These are phyloP conservation scores for Brachionichthys hirsutus DNA, from an alignment of 2,113 vertebrate species.

Conservation along the genomic window DNA sequence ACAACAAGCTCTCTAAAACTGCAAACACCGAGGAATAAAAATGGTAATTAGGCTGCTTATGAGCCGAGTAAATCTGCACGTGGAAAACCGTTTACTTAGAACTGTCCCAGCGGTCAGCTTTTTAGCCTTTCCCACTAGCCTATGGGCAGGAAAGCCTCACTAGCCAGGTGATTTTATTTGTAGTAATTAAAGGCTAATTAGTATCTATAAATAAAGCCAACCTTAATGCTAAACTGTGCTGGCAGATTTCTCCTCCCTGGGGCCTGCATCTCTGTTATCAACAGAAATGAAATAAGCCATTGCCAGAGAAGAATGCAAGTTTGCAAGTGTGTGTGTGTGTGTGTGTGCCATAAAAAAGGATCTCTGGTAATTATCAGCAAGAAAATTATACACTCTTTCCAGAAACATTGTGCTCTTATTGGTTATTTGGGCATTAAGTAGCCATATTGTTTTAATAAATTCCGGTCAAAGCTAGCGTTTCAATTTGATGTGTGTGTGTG, in stretches of 20 bases:
- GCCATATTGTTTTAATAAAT: constrained; percentile 38
- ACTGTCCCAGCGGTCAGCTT: constrained; percentile 30
- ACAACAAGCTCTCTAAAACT: constrained; percentile 12
- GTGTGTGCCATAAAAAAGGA: not conserved
- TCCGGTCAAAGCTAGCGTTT: constrained; percentile 30
- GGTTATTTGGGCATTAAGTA: constrained; percentile 20
- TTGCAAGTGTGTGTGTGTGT: too few species aligned
- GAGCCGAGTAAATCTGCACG: constrained; percentile 23
- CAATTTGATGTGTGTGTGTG: constrained; percentile 29
- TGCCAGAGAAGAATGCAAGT: constrained; percentile 4
- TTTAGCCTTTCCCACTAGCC: constrained; percentile 18
- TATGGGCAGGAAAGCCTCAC: constrained; percentile 4
- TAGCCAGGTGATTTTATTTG: constrained; percentile 43
- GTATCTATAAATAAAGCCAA: constrained; percentile 43
- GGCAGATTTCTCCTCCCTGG: constrained; percentile 39
- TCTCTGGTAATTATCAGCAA: not conserved
- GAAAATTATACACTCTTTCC: constrained; percentile 3
- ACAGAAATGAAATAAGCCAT: constrained; percentile 13
- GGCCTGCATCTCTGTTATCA: constrained; percentile 50
- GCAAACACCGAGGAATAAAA: constrained; percentile 34
- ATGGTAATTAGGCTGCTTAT: constrained; percentile 29
- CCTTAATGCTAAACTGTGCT: constrained; percentile 25
- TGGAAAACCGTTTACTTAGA: constrained; percentile 35
- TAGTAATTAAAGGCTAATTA: constrained; percentile 58
- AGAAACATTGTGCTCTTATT: constrained; percentile 19